Percentiles rank a stretch among this genome's conserved stretches.
Evolutionary conservation across 2,888 invertebrate genomes (phyloP).

Genomic region (Drosophila maculinotata): DNA sequence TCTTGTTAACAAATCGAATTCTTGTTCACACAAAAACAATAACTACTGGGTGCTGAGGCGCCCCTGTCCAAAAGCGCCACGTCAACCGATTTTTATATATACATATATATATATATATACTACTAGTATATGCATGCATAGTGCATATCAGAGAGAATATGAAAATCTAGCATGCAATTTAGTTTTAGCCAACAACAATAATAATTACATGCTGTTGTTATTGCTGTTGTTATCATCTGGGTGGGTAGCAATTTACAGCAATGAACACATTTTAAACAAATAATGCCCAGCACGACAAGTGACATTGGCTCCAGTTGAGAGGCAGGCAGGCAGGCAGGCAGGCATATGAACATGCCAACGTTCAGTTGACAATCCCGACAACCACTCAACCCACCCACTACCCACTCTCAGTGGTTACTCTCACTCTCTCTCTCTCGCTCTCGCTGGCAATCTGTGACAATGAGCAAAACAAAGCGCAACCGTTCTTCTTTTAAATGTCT

Average conservation of each 20-base stretch:
- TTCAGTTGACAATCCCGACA: constrained; percentile 9
- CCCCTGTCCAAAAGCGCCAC: constrained; percentile 10
- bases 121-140: constrained; percentile 18
- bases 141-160: constrained; percentile 16
- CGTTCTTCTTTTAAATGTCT: constrained; percentile 70
- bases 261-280: constrained; percentile 77
- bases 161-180: constrained; percentile 78
- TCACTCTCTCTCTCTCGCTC: constrained; percentile 2
- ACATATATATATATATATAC: too few relatives aligned
- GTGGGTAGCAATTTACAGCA: constrained; percentile 75
- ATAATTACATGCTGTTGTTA: constrained; percentile 54
- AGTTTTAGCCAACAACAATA: constrained; percentile 52
- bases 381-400: constrained; percentile 19
- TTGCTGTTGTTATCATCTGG: constrained; percentile 63
- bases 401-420: not conserved
- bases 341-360: constrained; percentile 23
- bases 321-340: too few relatives aligned
- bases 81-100: constrained; percentile 44
- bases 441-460: constrained; percentile 56
- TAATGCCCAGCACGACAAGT: constrained; percentile 73
- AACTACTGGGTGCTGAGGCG: constrained; percentile 12
- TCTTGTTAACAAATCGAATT: constrained; percentile 85
- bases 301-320: constrained; percentile 69
- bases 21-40: constrained; percentile 84
- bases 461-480: constrained; percentile 68